Evolutionary conservation across 2,888 invertebrate species (phyloP).

Genomic region (Epirrhoe alternata): DNA sequence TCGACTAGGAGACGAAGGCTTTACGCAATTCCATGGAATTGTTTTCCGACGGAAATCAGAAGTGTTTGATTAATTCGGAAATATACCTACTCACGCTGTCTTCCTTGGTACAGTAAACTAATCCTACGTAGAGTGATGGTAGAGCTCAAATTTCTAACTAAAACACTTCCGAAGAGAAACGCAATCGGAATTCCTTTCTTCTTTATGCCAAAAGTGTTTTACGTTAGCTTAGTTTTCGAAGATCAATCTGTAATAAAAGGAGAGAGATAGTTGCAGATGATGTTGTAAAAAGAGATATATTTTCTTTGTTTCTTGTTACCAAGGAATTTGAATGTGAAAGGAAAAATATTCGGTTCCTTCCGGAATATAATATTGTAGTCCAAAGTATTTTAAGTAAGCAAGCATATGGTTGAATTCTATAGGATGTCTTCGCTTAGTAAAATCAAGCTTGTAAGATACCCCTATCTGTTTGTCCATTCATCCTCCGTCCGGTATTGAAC

Average conservation of each 20-base stretch:
- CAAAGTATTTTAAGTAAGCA: too few species aligned
- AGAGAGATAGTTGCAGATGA: slow-evolving; percentile 1
- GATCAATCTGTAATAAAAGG: background rate
- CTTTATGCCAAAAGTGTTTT: slow-evolving; percentile 1
- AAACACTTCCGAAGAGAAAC: slow-evolving; percentile 3
- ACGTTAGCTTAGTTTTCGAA: slow-evolving; percentile 1
- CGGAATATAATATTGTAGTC: too few species aligned
- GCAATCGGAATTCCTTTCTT: slow-evolving; percentile 2
- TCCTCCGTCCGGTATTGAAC: too few species aligned
- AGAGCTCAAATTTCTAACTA: background rate
- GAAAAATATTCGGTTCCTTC: too few species aligned
- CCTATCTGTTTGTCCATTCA: too few species aligned
- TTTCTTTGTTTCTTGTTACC: background rate
- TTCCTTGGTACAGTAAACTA: background rate
- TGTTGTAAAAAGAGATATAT: background rate
- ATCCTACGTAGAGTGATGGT: background rate
- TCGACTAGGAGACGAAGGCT: background rate
- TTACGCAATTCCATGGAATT: slow-evolving; percentile 56
- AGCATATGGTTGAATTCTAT: too few species aligned
- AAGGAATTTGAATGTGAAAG: too few species aligned
- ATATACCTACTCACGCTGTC: slow-evolving; percentile 6
- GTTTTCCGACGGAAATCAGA: slow-evolving; percentile 47
- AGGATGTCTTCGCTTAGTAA: too few species aligned
- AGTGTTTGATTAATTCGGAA: slow-evolving; percentile 25
- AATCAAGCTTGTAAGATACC: too few species aligned